A percentile compares a stretch with the other conserved stretches of the same genome.
These are phyloP conservation scores for Sebastes cheni DNA, from an alignment of 2,797 vertebrate species.

Conservation along the genomic window DNA sequence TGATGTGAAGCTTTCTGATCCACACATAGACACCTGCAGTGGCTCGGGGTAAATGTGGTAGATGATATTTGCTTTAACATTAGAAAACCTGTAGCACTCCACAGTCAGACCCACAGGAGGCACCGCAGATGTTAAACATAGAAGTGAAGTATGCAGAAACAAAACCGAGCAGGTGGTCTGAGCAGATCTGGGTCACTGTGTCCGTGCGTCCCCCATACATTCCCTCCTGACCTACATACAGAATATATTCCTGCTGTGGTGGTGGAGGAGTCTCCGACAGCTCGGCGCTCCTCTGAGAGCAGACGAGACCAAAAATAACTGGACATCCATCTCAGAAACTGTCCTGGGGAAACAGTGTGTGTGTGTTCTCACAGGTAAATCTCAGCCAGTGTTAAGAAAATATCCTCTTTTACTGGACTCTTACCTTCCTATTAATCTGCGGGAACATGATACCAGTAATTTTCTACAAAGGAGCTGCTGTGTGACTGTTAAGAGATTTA, in stretches of 20 bases:
- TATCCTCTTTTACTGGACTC: no score
- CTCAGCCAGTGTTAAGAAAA: no score
- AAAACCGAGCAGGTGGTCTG: background rate
- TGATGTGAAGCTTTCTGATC: no score
- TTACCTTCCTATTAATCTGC: background rate
- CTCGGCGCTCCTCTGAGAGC: conserved; percentile 15
- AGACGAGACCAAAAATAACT: conserved; percentile 33
- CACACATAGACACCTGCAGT: no score
- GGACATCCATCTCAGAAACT: conserved; percentile 31
- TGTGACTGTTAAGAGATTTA: no score
- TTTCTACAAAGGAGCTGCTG: background rate
- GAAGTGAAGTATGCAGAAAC: background rate
- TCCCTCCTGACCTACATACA: conserved; percentile 29
- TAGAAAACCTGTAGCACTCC: no score
- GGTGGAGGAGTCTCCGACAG: background rate
- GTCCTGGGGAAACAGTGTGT: conserved; percentile 1
- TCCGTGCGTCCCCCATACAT: conserved; percentile 13
- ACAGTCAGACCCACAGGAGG: no score
- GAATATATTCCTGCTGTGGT: background rate
- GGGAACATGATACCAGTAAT: background rate
- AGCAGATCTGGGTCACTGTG: background rate
- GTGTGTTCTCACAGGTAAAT: no score
- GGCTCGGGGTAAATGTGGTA: no score
- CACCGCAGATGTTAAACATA: no score
- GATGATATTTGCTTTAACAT: no score